Evolutionary conservation across 2,888 invertebrate species (phyloP).

Genomic region (Sympetrum striolatum): DNA sequence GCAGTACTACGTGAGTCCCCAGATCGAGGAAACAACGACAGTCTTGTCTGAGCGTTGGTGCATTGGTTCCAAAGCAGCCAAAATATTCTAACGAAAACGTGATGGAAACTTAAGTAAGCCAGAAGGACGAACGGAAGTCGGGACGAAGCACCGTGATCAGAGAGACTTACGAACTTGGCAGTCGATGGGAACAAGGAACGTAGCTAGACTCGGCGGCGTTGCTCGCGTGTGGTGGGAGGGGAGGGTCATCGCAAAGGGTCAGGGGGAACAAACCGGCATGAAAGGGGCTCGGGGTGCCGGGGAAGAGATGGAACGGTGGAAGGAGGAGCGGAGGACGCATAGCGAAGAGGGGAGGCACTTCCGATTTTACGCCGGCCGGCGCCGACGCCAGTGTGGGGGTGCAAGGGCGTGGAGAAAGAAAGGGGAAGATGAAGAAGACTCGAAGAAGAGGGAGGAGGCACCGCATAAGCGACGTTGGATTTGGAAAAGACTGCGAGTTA

Average conservation of each 20-base stretch:
- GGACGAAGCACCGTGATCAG: neutral
- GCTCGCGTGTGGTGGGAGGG: neutral
- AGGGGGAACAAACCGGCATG: neutral
- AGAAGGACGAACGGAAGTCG: neutral
- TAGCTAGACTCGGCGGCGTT: neutral
- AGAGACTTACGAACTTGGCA: neutral
- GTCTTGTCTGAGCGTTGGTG: neutral
- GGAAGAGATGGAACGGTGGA: neutral
- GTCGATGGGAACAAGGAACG: neutral
- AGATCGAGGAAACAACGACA: neutral
- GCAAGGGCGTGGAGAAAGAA: neutral
- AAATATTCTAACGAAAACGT: neutral
- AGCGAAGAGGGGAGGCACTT: neutral
- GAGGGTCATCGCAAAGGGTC: neutral
- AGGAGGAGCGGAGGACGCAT: neutral
- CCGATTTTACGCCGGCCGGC: slow-evolving; percentile 34
- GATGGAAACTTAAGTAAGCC: neutral
- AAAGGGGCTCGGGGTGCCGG: neutral
- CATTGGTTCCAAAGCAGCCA: neutral
- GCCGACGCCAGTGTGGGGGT: slow-evolving; percentile 6
- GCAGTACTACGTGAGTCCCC: no score
- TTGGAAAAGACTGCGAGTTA: neutral
- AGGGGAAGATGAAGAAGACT: neutral
- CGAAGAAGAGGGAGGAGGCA: neutral
- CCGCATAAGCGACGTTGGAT: slow-evolving; percentile 22